These are phyloP conservation scores for Bubo scandiacus DNA, from an alignment of 2,113 vertebrate species.

Conservation along the genomic window DNA sequence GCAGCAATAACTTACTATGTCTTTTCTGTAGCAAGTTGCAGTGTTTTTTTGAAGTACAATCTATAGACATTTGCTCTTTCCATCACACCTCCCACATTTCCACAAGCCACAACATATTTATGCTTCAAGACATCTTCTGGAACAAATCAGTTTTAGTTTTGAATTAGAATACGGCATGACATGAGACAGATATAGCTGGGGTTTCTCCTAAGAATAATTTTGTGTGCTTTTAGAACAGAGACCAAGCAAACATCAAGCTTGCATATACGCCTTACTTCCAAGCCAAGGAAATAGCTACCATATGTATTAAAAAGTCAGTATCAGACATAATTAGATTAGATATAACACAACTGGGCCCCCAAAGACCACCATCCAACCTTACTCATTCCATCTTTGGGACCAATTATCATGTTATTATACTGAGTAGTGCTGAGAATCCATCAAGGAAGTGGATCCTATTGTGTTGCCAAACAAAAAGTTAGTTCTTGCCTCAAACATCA, in stretches of 20 bases:
- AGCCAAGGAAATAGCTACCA: constrained; percentile 48
- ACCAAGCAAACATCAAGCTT: constrained; percentile 25
- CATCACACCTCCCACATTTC: constrained; percentile 62
- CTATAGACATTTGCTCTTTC: constrained; percentile 60
- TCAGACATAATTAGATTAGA: constrained; percentile 45
- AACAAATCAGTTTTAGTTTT: constrained; percentile 57
- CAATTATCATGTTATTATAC: constrained; percentile 29
- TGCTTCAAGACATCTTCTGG: constrained; percentile 60
- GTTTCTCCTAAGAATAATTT: constrained; percentile 16
- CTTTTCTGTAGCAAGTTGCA: constrained; percentile 50
- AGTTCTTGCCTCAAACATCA: neutral
- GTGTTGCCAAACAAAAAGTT: constrained; percentile 10
- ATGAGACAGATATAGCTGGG: constrained; percentile 52
- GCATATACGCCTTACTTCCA: neutral
- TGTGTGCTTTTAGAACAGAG: constrained; percentile 15
- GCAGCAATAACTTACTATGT: constrained; percentile 55
- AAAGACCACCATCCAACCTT: constrained; percentile 44
- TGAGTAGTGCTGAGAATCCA: neutral
- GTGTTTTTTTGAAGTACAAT: constrained; percentile 38
- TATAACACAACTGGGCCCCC: constrained; percentile 23
- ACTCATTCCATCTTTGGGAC: constrained; percentile 26
- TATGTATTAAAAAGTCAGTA: constrained; percentile 52
- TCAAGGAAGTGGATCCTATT: neutral
- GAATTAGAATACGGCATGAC: constrained; percentile 36
- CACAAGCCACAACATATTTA: constrained; percentile 58